Percentiles rank a stretch among this genome's conserved stretches.
phyloP scores from a whole-genome alignment of 2,888 invertebrate species.

The Crossocerus cetratus region DNA sequence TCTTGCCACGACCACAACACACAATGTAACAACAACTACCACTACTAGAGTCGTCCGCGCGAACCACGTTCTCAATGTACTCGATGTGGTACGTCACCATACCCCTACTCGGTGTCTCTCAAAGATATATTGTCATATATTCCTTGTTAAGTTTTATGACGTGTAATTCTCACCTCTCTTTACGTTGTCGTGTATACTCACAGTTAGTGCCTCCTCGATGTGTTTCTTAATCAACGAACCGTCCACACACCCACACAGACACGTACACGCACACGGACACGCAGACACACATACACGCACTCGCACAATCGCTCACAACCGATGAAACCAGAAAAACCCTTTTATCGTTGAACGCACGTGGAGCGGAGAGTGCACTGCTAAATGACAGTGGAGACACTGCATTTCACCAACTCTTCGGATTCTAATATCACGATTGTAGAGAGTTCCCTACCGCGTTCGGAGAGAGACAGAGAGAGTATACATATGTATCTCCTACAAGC shows the following conservation, averaged over 20 bases:
- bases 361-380: conserved; percentile 42
- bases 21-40: conserved; percentile 72
- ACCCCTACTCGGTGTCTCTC: conserved; percentile 74
- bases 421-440: too few relatives aligned
- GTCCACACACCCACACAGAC: not conserved
- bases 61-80: conserved; percentile 75
- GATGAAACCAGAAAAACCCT: conserved; percentile 27
- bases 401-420: too few relatives aligned
- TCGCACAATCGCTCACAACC: conserved; percentile 29
- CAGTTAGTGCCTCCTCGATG: conserved; percentile 62
- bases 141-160: conserved; percentile 61
- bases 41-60: conserved; percentile 71
- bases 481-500: conserved; percentile 13
- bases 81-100: conserved; percentile 75
- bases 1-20: conserved; percentile 75
- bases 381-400: too few relatives aligned
- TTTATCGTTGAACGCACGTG: conserved; percentile 37
- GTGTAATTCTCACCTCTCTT: conserved; percentile 54
- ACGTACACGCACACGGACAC: too few relatives aligned
- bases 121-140: conserved; percentile 57
- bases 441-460: too few relatives aligned
- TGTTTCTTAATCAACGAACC: conserved; percentile 35
- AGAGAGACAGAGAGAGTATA: too few relatives aligned
- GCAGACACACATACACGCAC: not conserved
- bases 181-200: conserved; percentile 61